Evolutionary conservation across 2,113 vertebrate species (phyloP).

Genomic region (Chloropsis cyanopogon): DNA sequence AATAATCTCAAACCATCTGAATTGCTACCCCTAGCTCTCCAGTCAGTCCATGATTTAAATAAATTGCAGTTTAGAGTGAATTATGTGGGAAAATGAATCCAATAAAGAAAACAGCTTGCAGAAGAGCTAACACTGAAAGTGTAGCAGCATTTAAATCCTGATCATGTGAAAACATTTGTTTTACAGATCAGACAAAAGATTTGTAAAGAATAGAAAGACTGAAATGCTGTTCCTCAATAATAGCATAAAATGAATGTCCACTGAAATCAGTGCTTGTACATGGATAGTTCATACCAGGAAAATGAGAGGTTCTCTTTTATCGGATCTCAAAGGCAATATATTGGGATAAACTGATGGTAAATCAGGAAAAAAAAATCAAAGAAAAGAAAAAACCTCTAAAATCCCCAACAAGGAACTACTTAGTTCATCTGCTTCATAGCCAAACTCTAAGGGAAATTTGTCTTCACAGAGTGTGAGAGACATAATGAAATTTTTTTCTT

Average conservation of each 20-base stretch:
- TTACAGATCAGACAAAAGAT: neutral
- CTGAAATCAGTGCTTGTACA: neutral
- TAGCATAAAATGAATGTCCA: neutral
- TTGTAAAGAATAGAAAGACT: neutral
- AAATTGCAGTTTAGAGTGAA: neutral
- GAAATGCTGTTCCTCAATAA: neutral
- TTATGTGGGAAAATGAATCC: neutral
- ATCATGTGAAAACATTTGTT: neutral
- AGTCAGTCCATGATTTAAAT: neutral
- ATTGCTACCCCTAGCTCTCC: neutral
- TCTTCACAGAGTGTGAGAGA: neutral
- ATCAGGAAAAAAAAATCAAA: neutral
- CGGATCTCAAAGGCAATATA: neutral
- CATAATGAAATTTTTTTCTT: neutral
- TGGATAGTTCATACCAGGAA: neutral
- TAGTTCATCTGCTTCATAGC: neutral
- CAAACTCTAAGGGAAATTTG: neutral
- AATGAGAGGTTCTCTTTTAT: neutral
- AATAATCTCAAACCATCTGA: neutral
- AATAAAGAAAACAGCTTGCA: neutral
- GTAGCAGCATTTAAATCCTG: neutral
- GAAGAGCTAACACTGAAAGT: neutral
- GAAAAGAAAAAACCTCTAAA: neutral
- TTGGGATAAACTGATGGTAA: neutral
- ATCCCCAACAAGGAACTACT: neutral